Evolutionary conservation across 2,113 vertebrate species (phyloP).

Genomic region (Oxygymnocypris stewartii): DNA sequence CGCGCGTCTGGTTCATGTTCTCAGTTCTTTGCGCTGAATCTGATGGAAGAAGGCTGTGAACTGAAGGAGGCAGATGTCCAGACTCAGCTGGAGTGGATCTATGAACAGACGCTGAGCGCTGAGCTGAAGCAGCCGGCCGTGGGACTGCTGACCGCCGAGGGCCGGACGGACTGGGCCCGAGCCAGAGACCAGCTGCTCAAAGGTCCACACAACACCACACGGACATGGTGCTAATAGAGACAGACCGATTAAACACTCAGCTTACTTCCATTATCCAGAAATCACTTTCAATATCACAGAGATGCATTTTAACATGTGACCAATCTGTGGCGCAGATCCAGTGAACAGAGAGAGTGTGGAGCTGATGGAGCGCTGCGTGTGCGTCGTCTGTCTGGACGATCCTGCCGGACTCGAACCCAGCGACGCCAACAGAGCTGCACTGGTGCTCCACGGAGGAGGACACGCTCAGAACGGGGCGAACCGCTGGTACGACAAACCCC

Average conservation of each 20-base stretch:
- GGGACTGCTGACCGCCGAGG: slow-evolving; percentile 89
- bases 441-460: slow-evolving; percentile 91
- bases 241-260: neutral
- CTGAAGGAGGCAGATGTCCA: slow-evolving; percentile 89
- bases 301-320: neutral
- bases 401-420: slow-evolving; percentile 71
- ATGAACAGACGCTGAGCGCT: slow-evolving; percentile 85
- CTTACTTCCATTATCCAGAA: neutral
- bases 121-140: slow-evolving; percentile 83
- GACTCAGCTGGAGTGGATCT: slow-evolving; percentile 88
- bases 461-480: slow-evolving; percentile 84
- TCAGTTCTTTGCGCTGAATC: slow-evolving; percentile 93
- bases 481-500: slow-evolving; percentile 97
- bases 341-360: slow-evolving; percentile 90
- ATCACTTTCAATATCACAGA: neutral
- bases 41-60: slow-evolving; percentile 84
- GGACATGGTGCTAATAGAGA: neutral
- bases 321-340: slow-evolving; percentile 76
- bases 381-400: slow-evolving; percentile 89
- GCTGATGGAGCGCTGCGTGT: slow-evolving; percentile 88
- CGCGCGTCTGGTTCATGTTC: neutral
- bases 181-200: slow-evolving; percentile 83
- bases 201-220: slow-evolving; percentile 76
- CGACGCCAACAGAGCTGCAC: slow-evolving; percentile 80
- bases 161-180: slow-evolving; percentile 88